Conservation (phyloP, 1,140 invertebrate genomes). For the Anthonomus grandis region DNA sequence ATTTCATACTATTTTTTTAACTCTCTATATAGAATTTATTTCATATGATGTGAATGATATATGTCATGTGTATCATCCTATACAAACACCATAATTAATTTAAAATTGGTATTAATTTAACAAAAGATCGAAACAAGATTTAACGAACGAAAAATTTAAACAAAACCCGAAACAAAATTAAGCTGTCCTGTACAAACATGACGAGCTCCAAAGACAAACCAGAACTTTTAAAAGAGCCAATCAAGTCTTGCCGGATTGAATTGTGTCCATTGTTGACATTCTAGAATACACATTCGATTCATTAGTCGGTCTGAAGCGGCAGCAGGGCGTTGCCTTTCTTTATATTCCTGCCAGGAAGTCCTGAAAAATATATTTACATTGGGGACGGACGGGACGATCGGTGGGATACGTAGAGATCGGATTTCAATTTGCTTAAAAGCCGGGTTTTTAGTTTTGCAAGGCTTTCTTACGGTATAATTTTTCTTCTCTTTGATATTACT, state of each 20-base stretch:
- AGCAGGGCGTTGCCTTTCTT: constrained; percentile 24
- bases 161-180: constrained; percentile 12
- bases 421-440: constrained; percentile 39
- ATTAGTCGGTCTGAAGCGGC: constrained; percentile 42
- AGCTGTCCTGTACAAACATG: background rate
- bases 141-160: constrained; percentile 6
- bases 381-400: constrained; percentile 8
- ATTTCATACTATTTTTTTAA: too few species aligned
- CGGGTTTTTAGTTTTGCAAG: too few species aligned
- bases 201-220: constrained; percentile 13
- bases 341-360: constrained; percentile 33
- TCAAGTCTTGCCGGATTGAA: constrained; percentile 40
- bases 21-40: too few species aligned
- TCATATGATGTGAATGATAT: too few species aligned
- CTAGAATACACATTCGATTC: constrained; percentile 48
- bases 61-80: too few species aligned
- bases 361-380: constrained; percentile 42
- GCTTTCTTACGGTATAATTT: too few species aligned
- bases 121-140: too few species aligned
- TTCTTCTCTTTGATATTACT: too few species aligned
- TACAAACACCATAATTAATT: too few species aligned
- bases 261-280: constrained; percentile 48
- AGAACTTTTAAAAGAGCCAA: constrained; percentile 35
- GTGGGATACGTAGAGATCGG: constrained; percentile 22
- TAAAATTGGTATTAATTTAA: too few species aligned